A percentile compares a stretch with the other conserved stretches of the same genome.
Conservation (phyloP, 2,888 invertebrate species). For the Caenorhabditis afra region DNA sequence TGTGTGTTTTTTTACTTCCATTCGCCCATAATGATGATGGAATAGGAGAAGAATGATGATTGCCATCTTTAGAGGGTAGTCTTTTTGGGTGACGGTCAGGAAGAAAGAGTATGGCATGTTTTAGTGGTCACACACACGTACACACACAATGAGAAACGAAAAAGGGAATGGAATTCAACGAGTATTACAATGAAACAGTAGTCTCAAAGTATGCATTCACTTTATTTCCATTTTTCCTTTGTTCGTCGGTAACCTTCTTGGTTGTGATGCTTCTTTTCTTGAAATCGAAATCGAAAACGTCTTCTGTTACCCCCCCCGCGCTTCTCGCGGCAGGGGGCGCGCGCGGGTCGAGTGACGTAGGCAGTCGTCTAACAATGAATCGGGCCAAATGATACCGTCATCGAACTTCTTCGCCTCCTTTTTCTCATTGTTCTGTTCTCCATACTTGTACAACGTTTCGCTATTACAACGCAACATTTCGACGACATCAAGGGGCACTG, state of each 20-base stretch:
- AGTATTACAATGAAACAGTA: constrained; percentile 18
- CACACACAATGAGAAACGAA: neutral
- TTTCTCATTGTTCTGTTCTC: constrained; percentile 38
- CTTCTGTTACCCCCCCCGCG: too few species aligned
- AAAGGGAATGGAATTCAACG: neutral
- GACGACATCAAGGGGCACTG: constrained; percentile 3
- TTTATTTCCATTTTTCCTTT: constrained; percentile 16
- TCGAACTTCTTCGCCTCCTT: constrained; percentile 41
- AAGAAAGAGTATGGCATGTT: constrained; percentile 5
- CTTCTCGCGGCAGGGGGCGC: neutral
- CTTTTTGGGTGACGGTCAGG: neutral
- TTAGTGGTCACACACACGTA: constrained; percentile 14
- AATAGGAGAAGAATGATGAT: neutral
- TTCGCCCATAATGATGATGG: constrained; percentile 9
- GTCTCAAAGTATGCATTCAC: constrained; percentile 19
- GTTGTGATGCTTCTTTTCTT: constrained; percentile 21
- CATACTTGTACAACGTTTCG: constrained; percentile 35
- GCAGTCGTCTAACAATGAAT: constrained; percentile 45
- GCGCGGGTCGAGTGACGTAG: constrained; percentile 35
- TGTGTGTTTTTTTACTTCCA: too few species aligned
- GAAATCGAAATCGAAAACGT: neutral
- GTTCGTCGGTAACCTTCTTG: constrained; percentile 31
- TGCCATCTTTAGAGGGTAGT: constrained; percentile 8
- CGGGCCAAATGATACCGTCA: constrained; percentile 42
- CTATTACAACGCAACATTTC: constrained; percentile 9